A percentile compares a stretch with the other conserved stretches of the same genome.
Conservation (phyloP, 1,140 invertebrate species). For the Ceratosolen fusciceps region DNA sequence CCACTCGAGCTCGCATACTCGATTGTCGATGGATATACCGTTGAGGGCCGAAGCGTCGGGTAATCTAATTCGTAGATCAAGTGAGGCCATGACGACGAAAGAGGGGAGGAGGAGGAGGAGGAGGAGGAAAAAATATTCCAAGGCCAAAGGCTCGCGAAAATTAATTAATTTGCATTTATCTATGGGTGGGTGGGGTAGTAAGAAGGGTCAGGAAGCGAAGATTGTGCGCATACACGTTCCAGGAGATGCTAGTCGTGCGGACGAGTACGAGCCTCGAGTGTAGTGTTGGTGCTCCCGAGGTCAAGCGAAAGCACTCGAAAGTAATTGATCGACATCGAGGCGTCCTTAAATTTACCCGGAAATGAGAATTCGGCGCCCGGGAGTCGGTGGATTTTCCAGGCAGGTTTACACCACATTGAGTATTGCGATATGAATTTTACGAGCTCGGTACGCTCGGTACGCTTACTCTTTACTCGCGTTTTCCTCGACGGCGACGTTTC, state of each 20-base stretch:
- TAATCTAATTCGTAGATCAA: too few relatives aligned
- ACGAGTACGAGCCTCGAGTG: slow-evolving; percentile 22
- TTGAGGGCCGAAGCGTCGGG: too few relatives aligned
- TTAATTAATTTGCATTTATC: not conserved
- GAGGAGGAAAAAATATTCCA: not conserved
- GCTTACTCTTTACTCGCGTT: too few relatives aligned
- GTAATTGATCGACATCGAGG: slow-evolving; percentile 38
- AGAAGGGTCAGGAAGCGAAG: too few relatives aligned
- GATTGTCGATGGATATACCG: too few relatives aligned
- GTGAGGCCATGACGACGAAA: too few relatives aligned
- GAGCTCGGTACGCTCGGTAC: too few relatives aligned
- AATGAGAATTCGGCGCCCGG: not conserved
- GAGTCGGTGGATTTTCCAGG: not conserved
- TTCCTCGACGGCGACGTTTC: too few relatives aligned
- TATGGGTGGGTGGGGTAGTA: too few relatives aligned
- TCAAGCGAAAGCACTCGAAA: slow-evolving; percentile 32
- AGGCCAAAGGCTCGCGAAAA: not conserved
- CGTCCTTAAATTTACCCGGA: not conserved
- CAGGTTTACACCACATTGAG: not conserved
- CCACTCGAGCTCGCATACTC: too few relatives aligned
- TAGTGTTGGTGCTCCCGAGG: slow-evolving; percentile 29
- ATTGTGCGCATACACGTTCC: not conserved
- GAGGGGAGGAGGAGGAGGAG: too few relatives aligned
- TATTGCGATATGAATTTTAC: not conserved
- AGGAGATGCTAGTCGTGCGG: slow-evolving; percentile 24